phyloP scores from a whole-genome alignment of 2,797 vertebrate genomes.

The Melanotaenia parkinsoni region DNA sequence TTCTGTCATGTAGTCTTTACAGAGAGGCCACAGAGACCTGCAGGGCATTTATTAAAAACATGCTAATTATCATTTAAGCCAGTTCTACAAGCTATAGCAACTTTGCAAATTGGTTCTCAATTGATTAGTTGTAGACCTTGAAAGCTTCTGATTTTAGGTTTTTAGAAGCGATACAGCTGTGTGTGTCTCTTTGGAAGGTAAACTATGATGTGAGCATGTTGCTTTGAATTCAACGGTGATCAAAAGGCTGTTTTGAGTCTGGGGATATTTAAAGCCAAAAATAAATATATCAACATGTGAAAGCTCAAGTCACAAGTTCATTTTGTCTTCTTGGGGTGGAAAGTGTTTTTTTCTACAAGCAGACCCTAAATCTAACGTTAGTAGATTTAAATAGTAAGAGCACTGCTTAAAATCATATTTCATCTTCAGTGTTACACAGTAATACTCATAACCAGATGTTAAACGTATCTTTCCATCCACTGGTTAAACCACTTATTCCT shows the following conservation, averaged over 20 bases:
- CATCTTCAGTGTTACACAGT: too few relatives aligned
- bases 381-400: too few relatives aligned
- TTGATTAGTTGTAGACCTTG: background rate
- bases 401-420: too few relatives aligned
- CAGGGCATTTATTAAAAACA: constrained; percentile 15
- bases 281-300: too few relatives aligned
- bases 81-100: background rate
- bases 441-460: too few relatives aligned
- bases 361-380: too few relatives aligned
- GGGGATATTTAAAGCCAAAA: background rate
- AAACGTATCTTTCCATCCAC: too few relatives aligned
- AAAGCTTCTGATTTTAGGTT: background rate
- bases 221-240: background rate
- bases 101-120: background rate
- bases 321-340: too few relatives aligned
- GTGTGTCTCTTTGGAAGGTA: background rate
- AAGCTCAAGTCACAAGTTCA: too few relatives aligned
- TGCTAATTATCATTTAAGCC: constrained; percentile 8
- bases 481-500: too few relatives aligned
- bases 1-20: constrained; percentile 26
- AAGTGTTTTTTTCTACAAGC: too few relatives aligned
- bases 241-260: background rate
- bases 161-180: background rate
- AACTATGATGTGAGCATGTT: background rate
- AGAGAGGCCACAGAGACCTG: constrained; percentile 23